Percentiles rank a stretch among this genome's conserved stretches.
Conservation (phyloP, 2,888 invertebrate genomes). For the Xylota sylvarum region DNA sequence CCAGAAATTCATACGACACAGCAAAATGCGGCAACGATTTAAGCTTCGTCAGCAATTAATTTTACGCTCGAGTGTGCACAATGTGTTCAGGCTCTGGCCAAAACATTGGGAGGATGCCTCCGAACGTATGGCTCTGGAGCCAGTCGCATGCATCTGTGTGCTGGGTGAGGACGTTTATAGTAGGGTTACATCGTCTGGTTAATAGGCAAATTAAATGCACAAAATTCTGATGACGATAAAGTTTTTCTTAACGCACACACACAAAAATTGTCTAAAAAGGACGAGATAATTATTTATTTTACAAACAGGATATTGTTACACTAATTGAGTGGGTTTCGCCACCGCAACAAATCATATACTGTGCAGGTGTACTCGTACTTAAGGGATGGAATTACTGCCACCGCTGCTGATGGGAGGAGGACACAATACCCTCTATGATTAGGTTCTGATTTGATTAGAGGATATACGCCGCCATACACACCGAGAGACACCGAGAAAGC, state of each 20-base stretch:
- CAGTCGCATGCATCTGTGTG: conserved; percentile 33
- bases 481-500: not conserved
- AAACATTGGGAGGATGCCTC: conserved; percentile 47
- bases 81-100: conserved; percentile 66
- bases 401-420: conserved; percentile 30
- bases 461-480: conserved; percentile 56
- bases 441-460: conserved; percentile 75
- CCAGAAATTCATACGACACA: conserved; percentile 72
- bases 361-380: conserved; percentile 53
- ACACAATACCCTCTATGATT: conserved; percentile 68
- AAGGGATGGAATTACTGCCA: conserved; percentile 58
- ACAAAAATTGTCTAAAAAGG: conserved; percentile 29
- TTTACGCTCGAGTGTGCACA: conserved; percentile 77
- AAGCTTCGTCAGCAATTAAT: conserved; percentile 77
- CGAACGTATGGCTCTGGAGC: conserved; percentile 42
- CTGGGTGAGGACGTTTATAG: conserved; percentile 7
- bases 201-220: conserved; percentile 76
- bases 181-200: conserved; percentile 62
- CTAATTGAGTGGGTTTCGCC: conserved; percentile 57
- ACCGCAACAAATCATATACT: not conserved
- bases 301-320: conserved; percentile 67
- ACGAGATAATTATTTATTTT: conserved; percentile 66
- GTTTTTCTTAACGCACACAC: conserved; percentile 16
- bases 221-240: conserved; percentile 67
- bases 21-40: conserved; percentile 76